Evolutionary conservation across 35 echinoderm and acorn worm species (phyloP).

Genomic region (Stichopus chloronotus): DNA sequence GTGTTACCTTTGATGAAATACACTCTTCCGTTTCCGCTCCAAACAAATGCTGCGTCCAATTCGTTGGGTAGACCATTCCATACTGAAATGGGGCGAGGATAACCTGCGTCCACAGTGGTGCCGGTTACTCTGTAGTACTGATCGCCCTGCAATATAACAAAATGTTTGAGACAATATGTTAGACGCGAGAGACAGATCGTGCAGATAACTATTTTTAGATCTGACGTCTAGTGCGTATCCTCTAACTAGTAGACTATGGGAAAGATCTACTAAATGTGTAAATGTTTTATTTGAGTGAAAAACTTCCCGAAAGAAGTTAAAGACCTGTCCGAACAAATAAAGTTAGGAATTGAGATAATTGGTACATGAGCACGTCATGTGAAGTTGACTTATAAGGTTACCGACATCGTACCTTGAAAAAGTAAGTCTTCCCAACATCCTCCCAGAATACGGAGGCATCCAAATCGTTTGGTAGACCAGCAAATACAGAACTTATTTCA

Average conservation of each 20-base stretch:
- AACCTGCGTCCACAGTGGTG: background rate
- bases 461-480: constrained; percentile 81
- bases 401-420: constrained; percentile 99
- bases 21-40: constrained; percentile 11
- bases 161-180: too few species aligned
- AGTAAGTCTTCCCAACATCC: constrained; percentile 70
- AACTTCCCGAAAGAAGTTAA: too few species aligned
- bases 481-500: constrained; percentile 60
- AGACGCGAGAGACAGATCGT: too few species aligned
- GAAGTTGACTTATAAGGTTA: too few species aligned
- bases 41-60: constrained; percentile 25
- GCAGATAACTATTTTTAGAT: too few species aligned
- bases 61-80: constrained; percentile 41
- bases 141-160: background rate
- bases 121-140: constrained; percentile 18
- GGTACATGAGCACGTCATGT: too few species aligned
- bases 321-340: too few species aligned
- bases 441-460: constrained; percentile 80
- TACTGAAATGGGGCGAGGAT: constrained; percentile 6
- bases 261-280: too few species aligned
- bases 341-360: too few species aligned
- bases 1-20: constrained; percentile 48
- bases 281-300: too few species aligned
- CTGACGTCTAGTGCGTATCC: too few species aligned
- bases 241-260: too few species aligned